Base-by-base conservation (phyloP, 1,140 invertebrate genomes). In the Bactericera cockerelli region DNA sequence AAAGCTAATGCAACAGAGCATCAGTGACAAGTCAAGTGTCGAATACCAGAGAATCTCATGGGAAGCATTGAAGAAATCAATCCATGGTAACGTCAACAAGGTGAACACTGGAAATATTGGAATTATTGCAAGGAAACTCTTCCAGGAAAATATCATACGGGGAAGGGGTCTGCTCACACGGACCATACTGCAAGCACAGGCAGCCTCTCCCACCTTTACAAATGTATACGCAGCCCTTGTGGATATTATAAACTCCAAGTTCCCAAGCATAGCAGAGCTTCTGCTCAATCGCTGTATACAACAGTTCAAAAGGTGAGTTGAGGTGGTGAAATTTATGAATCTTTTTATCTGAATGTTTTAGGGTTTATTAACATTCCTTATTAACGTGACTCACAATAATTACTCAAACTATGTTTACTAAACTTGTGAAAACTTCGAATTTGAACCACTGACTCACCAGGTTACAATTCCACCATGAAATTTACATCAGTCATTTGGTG, bases 31-130 rank as follows among this genome's bases (percentile, higher is more conserved):
- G 73, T 80, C 82, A 1, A 91, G 89, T 64, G 80, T 83, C 13
- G 87, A 89, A 10, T 99, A 93, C 75, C 97, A 99, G 73, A 76
- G 96, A 63, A 83, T 99, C 13, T 86, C 95, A 1, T 99, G 96
- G 97, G 96, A 99, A 78, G 92, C 93, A 0, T 72, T 99, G 14
- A 99, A 99, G 69, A 99, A 99, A 70, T 97, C 93, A n/a, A 93
- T 99, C 62, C 93, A 98, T 69, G 96, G 97, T 69, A 82, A 89
- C 61, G 93, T 99, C 54, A 99, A 99, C 72, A 99, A 98, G 78
- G 85, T 99, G 0, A 99, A 98, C 68, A 87, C 89, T 0, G 87
- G 89, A 1, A 99, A 99, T 69, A 93, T 99, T 62, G 83, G 83
- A 0, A 82, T 90, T 25, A 94, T 99, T 61, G 89, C 95, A 0